A percentile compares a stretch with the other conserved stretches of the same genome.
These are phyloP conservation scores for Anguilla megastoma DNA, from an alignment of 2,797 vertebrate genomes.

Conservation along the genomic window DNA sequence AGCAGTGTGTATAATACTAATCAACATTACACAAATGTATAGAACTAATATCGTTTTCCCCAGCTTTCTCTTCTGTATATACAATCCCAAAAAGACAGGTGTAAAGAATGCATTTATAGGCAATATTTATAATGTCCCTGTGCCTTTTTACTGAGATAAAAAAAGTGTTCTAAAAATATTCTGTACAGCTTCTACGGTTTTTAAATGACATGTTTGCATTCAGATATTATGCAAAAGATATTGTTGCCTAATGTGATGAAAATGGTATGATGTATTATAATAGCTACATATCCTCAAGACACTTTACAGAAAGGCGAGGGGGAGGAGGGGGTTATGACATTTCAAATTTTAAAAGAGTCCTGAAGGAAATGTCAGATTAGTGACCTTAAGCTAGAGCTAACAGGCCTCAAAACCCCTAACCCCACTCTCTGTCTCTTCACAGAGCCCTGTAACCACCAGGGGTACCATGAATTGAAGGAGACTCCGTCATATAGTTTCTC, in stretches of 20 bases:
- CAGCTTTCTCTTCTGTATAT: not conserved
- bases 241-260: conserved; percentile 1
- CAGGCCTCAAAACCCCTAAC: conserved; percentile 68
- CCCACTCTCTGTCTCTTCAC: conserved; percentile 76
- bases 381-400: conserved; percentile 48
- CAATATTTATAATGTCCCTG: not conserved
- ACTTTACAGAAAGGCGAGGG: not conserved
- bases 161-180: not conserved
- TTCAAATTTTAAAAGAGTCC: conserved; percentile 61
- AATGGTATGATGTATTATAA: conserved; percentile 14
- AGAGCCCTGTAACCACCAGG: conserved; percentile 78
- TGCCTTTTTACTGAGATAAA: not conserved
- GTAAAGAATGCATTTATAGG: not conserved
- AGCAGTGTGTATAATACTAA: not conserved
- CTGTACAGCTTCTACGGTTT: conserved; percentile 5
- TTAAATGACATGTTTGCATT: not conserved
- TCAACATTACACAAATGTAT: not conserved
- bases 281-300: not conserved
- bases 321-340: not conserved
- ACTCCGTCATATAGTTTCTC: conserved; percentile 75
- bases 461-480: conserved; percentile 85
- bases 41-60: not conserved
- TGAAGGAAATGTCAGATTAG: conserved; percentile 41
- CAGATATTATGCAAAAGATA: not conserved
- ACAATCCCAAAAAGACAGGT: not conserved